Percentiles rank a stretch among this genome's conserved stretches.
These are phyloP conservation scores for Empidonax traillii DNA, from an alignment of 2,113 vertebrate genomes.

Conservation along the genomic window DNA sequence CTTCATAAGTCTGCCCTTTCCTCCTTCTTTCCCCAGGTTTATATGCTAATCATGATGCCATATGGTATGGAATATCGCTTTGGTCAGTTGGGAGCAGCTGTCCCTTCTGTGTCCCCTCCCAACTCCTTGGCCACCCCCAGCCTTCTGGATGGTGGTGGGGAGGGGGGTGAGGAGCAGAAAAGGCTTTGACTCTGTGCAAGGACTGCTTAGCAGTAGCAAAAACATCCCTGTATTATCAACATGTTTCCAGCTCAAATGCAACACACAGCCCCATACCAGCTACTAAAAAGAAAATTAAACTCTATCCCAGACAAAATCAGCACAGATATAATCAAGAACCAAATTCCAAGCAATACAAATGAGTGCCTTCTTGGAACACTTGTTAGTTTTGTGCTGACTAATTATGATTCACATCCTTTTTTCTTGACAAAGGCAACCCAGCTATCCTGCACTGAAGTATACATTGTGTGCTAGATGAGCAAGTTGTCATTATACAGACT, in stretches of 20 bases:
- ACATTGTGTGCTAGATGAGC: background rate
- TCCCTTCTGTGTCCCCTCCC: background rate
- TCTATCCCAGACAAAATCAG: background rate
- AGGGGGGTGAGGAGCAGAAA: background rate
- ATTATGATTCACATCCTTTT: background rate
- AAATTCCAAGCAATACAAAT: background rate
- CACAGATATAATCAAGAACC: background rate
- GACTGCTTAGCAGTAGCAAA: background rate
- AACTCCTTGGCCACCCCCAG: background rate
- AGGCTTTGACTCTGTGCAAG: background rate
- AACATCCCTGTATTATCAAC: too few species aligned
- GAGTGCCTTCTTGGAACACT: background rate
- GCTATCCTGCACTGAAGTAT: background rate
- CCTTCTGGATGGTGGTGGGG: accelerated
- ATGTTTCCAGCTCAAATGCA: background rate
- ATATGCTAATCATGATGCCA: background rate
- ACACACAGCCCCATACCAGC: background rate
- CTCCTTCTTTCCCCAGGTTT: background rate
- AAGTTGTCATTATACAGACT: background rate
- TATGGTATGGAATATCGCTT: background rate
- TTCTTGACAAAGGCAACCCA: background rate
- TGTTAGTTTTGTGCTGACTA: background rate
- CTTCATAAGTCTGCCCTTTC: background rate
- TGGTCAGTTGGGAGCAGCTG: background rate
- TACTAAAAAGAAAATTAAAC: background rate